A percentile compares a stretch with the other conserved stretches of the same genome.
phyloP scores from a whole-genome alignment of 2,113 vertebrate species.

The Chascanopsetta lugubris region DNA sequence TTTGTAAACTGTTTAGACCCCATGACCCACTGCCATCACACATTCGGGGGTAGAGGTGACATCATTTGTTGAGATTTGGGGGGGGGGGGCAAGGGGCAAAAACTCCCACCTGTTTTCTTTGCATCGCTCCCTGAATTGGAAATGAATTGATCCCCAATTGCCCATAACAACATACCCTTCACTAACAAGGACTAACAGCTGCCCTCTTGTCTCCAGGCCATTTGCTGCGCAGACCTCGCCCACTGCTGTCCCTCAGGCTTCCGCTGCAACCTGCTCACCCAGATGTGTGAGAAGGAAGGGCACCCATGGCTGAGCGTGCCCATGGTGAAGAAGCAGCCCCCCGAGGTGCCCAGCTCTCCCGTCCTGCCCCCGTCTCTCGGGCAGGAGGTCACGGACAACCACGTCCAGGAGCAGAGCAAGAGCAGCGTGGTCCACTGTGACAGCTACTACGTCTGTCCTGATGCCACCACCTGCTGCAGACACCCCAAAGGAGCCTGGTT shows the following conservation, averaged over 20 bases:
- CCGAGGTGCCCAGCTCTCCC: neutral
- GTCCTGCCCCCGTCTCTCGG: neutral
- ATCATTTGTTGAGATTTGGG: too few species aligned
- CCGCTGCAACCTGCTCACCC: slow-evolving; percentile 48
- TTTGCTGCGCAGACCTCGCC: slow-evolving; percentile 74
- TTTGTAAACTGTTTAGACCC: too few species aligned
- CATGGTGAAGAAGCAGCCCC: slow-evolving; percentile 48
- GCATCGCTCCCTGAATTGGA: too few species aligned
- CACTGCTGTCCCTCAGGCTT: slow-evolving; percentile 77
- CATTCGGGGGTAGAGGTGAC: too few species aligned
- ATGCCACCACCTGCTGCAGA: slow-evolving; percentile 70
- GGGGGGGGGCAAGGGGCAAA: too few species aligned
- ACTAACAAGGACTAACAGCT: too few species aligned
- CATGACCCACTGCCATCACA: too few species aligned
- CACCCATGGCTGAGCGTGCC: slow-evolving; percentile 50
- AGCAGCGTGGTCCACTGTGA: slow-evolving; percentile 63
- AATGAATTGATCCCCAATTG: too few species aligned
- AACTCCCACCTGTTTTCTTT: too few species aligned
- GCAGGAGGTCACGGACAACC: neutral
- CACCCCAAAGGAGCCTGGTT: slow-evolving; percentile 50
- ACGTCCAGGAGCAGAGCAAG: neutral
- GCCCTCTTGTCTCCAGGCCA: slow-evolving; percentile 70
- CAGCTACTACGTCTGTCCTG: slow-evolving; percentile 17
- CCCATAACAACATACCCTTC: too few species aligned
- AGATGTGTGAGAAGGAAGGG: slow-evolving; percentile 54